phyloP scores from a whole-genome alignment of 2,797 vertebrate genomes.

The Agapornis canus region DNA sequence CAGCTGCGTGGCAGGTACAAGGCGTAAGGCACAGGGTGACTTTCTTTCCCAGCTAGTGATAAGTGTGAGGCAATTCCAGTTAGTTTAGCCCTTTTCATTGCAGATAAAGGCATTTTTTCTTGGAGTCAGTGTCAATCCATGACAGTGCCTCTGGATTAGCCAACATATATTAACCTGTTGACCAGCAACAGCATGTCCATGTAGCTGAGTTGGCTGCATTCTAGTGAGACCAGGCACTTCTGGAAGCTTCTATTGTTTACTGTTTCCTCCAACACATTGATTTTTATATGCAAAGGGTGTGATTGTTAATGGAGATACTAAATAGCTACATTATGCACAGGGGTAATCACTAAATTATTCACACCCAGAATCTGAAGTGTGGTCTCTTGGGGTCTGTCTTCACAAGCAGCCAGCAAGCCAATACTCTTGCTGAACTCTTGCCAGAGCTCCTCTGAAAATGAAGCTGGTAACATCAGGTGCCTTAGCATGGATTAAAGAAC shows the following conservation, averaged over 20 bases:
- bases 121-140: not conserved
- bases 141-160: not conserved
- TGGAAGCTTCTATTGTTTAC: not conserved
- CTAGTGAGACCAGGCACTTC: not conserved
- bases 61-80: not conserved
- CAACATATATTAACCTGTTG: not conserved
- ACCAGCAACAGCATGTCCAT: not conserved
- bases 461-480: not conserved
- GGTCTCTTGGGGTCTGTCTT: not conserved
- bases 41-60: not conserved
- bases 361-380: not conserved
- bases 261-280: not conserved
- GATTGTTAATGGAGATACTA: not conserved
- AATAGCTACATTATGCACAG: not conserved
- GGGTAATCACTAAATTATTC: not conserved
- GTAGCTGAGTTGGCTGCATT: not conserved
- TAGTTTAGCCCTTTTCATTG: not conserved
- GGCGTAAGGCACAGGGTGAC: not conserved
- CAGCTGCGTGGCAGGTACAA: not conserved
- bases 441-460: not conserved
- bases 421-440: not conserved
- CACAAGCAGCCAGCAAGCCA: not conserved
- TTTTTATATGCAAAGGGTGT: not conserved
- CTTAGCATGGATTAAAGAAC: not conserved
- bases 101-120: not conserved